Base-by-base conservation (phyloP, 2,888 invertebrate species). In the Adelphocoris suturalis region DNA sequence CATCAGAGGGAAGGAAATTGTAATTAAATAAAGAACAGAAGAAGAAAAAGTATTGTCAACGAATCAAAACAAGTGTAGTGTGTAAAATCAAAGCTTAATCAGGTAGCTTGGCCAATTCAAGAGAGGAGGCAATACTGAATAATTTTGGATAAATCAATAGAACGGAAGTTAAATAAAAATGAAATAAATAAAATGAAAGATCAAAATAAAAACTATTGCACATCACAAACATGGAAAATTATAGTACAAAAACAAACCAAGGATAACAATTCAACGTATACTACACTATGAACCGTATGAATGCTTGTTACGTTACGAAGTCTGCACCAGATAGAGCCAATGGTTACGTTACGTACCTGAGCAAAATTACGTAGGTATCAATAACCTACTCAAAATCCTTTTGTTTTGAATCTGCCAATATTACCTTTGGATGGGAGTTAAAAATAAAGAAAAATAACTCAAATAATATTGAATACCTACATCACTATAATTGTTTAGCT, bases 91-190 rank as follows among this genome's bases (percentile, higher is more conserved):
- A 68, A 68, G 68, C 68, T 19, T 7, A 68, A 19, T 68, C 27
- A 68, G 68, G 68, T 68, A 68, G 68, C 68, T 68, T 68, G 68
- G 68, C 27, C 68, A 68, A 27, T 68, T 68, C 68, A 23, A 68
- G 68, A 23, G 57, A 57, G 68, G 19, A 68, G 68, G 19, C 23
- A 9, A 68, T 68, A 13, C 2, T 61, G 61, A 61, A 23, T 52
- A 16, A 52, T 68, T 23, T 16, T 23, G 11, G 23, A 27, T 68
- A 68, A 27, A 23, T 13, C 52, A 3, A 52, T 14, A 52, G 2
- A 52, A 52, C 2, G 2, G 52, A 14, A 52, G 9, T 11, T 13
- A 48, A 48, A 48, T 48, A 27, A 23, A 12, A 12, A 68, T 19
- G 5, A 68, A 23, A 68, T 9, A 23, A 68, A 68, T 5, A 5